Evolutionary conservation across 2,888 invertebrate species (phyloP).

Genomic region (Torymus aiolomorphi): DNA sequence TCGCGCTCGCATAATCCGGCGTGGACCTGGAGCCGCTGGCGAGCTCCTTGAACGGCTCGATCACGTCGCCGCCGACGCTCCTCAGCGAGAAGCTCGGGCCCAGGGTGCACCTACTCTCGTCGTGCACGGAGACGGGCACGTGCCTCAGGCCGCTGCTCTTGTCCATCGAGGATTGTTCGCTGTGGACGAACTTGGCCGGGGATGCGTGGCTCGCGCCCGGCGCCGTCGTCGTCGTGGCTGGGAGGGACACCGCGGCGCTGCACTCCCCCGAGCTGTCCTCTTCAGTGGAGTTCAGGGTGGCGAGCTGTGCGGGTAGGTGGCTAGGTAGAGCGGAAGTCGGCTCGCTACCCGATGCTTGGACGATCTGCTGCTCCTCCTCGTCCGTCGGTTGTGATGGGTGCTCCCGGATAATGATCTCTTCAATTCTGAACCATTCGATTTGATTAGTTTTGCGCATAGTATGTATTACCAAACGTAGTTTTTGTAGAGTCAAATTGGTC

Average conservation of each 20-base stretch:
- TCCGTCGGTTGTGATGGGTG: slow-evolving; percentile 59
- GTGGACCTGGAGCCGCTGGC: slow-evolving; percentile 43
- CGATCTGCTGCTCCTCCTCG: slow-evolving; percentile 25
- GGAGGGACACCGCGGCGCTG: slow-evolving; percentile 58
- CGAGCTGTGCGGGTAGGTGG: neutral
- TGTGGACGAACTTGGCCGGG: slow-evolving; percentile 52
- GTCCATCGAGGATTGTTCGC: slow-evolving; percentile 59
- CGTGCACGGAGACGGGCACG: slow-evolving; percentile 71
- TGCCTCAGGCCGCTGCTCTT: slow-evolving; percentile 57
- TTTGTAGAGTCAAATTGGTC: no score
- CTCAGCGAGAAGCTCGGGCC: slow-evolving; percentile 24
- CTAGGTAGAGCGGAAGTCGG: slow-evolving; percentile 58
- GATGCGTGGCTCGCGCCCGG: slow-evolving; percentile 63
- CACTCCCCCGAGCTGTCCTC: slow-evolving; percentile 71
- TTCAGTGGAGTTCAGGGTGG: slow-evolving; percentile 56
- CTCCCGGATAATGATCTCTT: slow-evolving; percentile 79
- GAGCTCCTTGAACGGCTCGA: slow-evolving; percentile 3
- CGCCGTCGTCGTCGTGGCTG: slow-evolving; percentile 60
- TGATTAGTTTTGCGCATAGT: neutral
- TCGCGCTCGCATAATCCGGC: slow-evolving; percentile 60
- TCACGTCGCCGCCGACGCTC: neutral
- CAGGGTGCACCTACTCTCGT: slow-evolving; percentile 52
- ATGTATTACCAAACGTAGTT: neutral
- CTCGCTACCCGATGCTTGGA: slow-evolving; percentile 39
- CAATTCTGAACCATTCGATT: slow-evolving; percentile 76